Conservation (phyloP, 2,113 vertebrate genomes). For the Gavia stellata region DNA sequence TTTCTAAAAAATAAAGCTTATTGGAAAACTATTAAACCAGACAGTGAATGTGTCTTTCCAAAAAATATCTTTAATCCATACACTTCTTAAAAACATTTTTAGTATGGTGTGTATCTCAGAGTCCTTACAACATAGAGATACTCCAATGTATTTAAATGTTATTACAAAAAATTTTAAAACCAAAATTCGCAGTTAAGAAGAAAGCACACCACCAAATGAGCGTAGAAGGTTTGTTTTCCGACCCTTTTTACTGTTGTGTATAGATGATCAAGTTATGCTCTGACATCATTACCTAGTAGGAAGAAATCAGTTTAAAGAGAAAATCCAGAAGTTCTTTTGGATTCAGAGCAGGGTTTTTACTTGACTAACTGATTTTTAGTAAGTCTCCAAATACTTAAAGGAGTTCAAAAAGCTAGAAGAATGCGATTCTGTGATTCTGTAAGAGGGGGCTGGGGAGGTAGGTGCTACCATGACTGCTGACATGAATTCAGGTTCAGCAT, state of each 20-base stretch:
- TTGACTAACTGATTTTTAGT: neutral
- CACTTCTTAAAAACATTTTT: neutral
- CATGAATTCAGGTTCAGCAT: neutral
- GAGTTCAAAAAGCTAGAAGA: neutral
- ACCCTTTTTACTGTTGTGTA: neutral
- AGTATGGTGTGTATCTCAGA: neutral
- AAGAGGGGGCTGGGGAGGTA: neutral
- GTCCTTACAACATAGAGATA: neutral
- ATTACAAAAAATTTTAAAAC: neutral
- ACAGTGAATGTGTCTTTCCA: neutral
- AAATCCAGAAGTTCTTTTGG: neutral
- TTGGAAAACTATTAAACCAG: neutral
- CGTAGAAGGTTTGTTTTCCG: neutral
- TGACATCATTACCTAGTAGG: neutral
- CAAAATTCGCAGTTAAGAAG: neutral
- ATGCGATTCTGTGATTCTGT: neutral
- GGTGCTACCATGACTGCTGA: neutral
- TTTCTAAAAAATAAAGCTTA: neutral
- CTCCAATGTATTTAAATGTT: neutral
- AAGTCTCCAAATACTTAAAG: neutral
- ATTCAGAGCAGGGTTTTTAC: neutral
- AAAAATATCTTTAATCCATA: neutral
- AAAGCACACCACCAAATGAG: neutral
- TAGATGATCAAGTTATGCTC: neutral
- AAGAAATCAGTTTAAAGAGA: neutral